Base-by-base conservation (phyloP, 2,888 invertebrate genomes). In the Drosophila birchii region DNA sequence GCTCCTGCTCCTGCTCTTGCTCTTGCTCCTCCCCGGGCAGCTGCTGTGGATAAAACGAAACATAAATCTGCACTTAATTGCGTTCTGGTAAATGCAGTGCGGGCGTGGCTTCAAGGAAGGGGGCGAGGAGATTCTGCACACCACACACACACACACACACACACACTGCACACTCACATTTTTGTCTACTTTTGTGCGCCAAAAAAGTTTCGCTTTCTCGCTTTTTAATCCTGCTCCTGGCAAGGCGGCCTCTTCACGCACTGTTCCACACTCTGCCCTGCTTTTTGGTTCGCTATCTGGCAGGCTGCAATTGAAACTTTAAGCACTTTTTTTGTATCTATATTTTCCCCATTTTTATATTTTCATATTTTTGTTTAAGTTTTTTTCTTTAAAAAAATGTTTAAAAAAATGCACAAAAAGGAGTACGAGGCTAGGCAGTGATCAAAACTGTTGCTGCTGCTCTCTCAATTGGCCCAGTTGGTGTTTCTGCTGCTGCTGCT, bases 31-130 rank as follows among this genome's bases (percentile, higher is more conserved):
- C 26, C 47, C 26, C 5, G 47, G 47, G 47, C 47, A 51, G 51
- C 51, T 53, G 51, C 26, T 43, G 38, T 16, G 61, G 29, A 51
- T 14, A 45, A 38, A 43, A 58, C 14, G 32, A 29, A 66, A 67
- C 59, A 67, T 64, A 34, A 58, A 53, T 47, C 45, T 53, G 58
- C 71, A 51, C 66, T 67, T 58, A 72, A 55, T 54, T 39, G 74
- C 41, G 63, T 49, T 72, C 53, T 45, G 51, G 32, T n/a, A 26
- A 44, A 20, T 43, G 41, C 34, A 11, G n/a, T 18, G 38, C 20
- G 12, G 32, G 55, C 39, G 53, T 29, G 38, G 39, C 41, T 18
- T 18, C 39, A 18, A 7, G 11, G n/a, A 9, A 39, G 16, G 39
- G 9, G n/a, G 18, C 8, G 18, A n/a, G 34, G 34, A 11, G 4